Base-by-base conservation (phyloP, 2,888 invertebrate species). In the Criorhina ranunculi region DNA sequence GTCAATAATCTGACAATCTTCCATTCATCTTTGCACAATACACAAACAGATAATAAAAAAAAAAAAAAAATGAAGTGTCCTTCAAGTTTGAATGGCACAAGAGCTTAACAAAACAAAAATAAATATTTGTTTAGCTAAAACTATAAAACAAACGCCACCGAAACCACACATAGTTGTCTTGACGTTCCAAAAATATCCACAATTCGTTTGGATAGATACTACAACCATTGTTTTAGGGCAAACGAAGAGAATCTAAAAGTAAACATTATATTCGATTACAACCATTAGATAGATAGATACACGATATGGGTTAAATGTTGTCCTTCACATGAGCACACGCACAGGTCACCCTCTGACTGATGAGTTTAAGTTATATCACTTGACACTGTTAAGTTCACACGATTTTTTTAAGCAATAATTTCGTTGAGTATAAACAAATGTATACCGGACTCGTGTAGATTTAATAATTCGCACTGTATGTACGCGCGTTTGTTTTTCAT, bases 311-410 rank as follows among this genome's bases (percentile, higher is more conserved):
- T 55, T 31, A 12, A 67, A 42, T 42, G 17, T 19, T 55, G 67
- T 31, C 67, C 67, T 55, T 67, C 67, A 33, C n/a, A 17, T 11
- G 33, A 19, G 55, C 33, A 51, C 24, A 35, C 3, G 31, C 35
- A 76, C 40, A 51, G 24, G 24, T 24, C 57, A 24, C n/a, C 35
- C 60, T n/a, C n/a, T 37, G 24, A 37, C 60, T 35, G 29, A 24
- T 15, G 67, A 49, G 80, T 76, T 81, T 69, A 76, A 62, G 69
- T 76, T 15, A 62, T 42, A 46, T 62, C 76, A 51, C 49, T 76
- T 51, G 55, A 69, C 76, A 69, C 55, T 55, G 8, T 57, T 35
- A 49, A 55, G 60, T 69, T 76, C 80, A 53, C 57, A 57, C 46
- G 69, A 70, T 44, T 78, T 78, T 67, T 4, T 4, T 51, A 24